Percentiles rank a stretch among this genome's conserved stretches.
phyloP scores from a whole-genome alignment of 2,113 vertebrate genomes.

The Austrofundulus limnaeus region DNA sequence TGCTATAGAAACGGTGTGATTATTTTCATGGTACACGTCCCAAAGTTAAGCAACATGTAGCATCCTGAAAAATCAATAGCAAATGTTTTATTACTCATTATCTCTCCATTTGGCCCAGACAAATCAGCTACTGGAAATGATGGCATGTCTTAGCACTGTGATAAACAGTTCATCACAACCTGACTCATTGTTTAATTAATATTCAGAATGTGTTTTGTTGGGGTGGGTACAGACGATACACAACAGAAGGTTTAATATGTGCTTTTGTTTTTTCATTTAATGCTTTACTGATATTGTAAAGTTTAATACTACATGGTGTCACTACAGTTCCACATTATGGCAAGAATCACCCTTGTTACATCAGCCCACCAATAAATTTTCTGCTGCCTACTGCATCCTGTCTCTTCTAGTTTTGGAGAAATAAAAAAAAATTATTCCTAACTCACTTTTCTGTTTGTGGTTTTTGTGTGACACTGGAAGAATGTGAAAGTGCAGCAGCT shows the following conservation, averaged over 20 bases:
- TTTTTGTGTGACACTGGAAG: neutral
- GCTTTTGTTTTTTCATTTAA: constrained; percentile 45
- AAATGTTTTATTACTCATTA: constrained; percentile 52
- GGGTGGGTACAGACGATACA: neutral
- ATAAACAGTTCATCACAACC: constrained; percentile 70
- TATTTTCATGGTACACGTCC: constrained; percentile 36
- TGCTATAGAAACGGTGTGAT: constrained; percentile 32
- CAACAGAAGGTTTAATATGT: constrained; percentile 31
- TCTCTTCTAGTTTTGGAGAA: constrained; percentile 27
- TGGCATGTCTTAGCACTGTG: constrained; percentile 89
- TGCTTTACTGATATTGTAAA: constrained; percentile 56
- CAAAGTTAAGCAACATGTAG: constrained; percentile 76
- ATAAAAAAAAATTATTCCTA: neutral
- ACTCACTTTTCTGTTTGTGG: neutral
- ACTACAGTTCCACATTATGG: constrained; percentile 46
- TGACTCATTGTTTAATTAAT: constrained; percentile 45
- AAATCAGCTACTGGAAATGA: constrained; percentile 53
- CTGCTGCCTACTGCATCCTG: constrained; percentile 71
- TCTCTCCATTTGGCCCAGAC: constrained; percentile 65
- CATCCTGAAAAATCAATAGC: constrained; percentile 46
- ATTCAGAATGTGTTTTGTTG: constrained; percentile 56
- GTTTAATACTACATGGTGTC: constrained; percentile 61
- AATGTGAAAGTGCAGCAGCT: no score
- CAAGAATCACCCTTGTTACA: constrained; percentile 58
- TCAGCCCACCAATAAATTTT: constrained; percentile 73